Conservation (phyloP, 2,888 invertebrate genomes). For the Abrostola tripartita region DNA sequence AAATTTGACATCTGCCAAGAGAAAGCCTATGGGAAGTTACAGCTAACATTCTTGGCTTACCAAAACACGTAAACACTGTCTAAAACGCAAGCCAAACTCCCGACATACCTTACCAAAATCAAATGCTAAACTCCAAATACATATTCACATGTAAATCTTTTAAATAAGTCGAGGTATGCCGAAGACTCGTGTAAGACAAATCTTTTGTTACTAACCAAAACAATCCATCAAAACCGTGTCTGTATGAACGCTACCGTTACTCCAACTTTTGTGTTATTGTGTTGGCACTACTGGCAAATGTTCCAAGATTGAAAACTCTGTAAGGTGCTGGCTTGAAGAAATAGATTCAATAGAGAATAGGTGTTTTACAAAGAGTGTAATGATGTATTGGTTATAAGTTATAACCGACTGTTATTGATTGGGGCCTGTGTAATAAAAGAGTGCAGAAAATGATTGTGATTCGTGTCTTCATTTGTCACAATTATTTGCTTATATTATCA, state of each 20-base stretch:
- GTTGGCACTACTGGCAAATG: neutral
- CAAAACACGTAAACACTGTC: neutral
- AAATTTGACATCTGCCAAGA: neutral
- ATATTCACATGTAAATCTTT: neutral
- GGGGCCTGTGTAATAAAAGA: neutral
- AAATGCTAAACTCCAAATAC: neutral
- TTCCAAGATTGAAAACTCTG: neutral
- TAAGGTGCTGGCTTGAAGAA: neutral
- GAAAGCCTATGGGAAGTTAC: neutral
- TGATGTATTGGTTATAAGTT: neutral
- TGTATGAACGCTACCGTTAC: slow-evolving; percentile 3
- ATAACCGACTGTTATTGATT: neutral
- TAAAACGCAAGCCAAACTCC: neutral
- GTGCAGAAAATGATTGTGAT: neutral
- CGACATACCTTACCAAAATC: slow-evolving; percentile 1
- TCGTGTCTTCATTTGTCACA: neutral
- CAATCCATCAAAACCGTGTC: slow-evolving; percentile 2
- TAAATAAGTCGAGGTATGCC: neutral
- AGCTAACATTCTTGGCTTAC: neutral
- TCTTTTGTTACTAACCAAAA: neutral
- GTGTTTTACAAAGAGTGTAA: neutral
- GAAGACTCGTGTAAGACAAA: neutral
- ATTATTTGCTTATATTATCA: too few species aligned
- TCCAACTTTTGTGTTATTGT: neutral
- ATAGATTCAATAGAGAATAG: neutral